Evolutionary conservation across 2,888 invertebrate genomes (phyloP), one percentile per base, ranked within the genome.

Genomic region (Thymelicus acteon): DNA sequence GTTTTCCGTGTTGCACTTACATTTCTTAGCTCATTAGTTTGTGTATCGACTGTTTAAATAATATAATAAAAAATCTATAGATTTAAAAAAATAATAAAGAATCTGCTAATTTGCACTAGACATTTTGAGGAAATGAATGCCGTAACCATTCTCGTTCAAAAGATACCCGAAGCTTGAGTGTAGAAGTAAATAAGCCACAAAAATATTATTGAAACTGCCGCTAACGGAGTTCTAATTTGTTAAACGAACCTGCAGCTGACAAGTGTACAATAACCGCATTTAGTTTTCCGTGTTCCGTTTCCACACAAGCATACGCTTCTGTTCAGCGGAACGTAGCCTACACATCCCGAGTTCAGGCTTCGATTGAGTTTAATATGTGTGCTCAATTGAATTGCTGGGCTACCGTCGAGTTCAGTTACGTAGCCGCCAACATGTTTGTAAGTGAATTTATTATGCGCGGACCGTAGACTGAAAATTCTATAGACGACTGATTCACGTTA

Each of bases 281-380:
- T 31, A 63, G 37, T 63, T 63, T 63, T 37, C 63, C 10, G 15
- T 63, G 31, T 7, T 3, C 63, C 10, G 15, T 63, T n/a, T 7
- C 4, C 13, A 12, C 31, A 63, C 15, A 63, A 31, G 63, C 49
- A 15, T 49, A 49, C 6, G 31, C 63, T 0, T 49, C n/a, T 31
- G 15, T 15, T 48, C 37, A 15, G 31, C 52, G 52, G 40, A 24
- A 47, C 47, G 57, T 47, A 66, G 37, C 37, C 58, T 66, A 47
- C 31, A 61, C 60, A 61, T 44, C 19, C 60, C 49, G 19, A 48
- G 15, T 52, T 19, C 48, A 48, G 47, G 40, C n/a, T 48, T 48
- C 48, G 61, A 62, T 62, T 63, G 48, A 49, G 63, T 63, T 62
- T 63, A 63, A 49, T 49, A 49, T 63, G 63, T 63, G 63, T 63